Base-by-base conservation (phyloP, 2,113 vertebrate species). In the Amphilophus citrinellus region DNA sequence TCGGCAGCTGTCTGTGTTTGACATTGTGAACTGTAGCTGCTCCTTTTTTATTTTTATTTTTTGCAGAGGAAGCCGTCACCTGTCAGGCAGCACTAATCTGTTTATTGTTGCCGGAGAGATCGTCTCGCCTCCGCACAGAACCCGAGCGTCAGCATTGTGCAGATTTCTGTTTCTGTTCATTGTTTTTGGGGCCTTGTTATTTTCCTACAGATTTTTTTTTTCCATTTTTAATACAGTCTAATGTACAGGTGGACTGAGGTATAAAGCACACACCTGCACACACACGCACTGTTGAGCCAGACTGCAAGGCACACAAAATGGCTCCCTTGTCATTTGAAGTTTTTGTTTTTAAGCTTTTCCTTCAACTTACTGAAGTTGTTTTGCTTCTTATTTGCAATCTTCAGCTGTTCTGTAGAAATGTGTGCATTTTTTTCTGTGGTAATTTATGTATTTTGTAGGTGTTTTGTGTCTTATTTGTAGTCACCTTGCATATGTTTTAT, bases 51-150 rank as follows among this genome's bases (percentile, higher is more conserved):
- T 80, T 80, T 63, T 84, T 85, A 76, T 68, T 87, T 71, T 91
- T 85, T 93, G 82, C 87, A 85, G 73, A 85, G 68, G 81, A 92
- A 92, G 84, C 85, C 84, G 56, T 93, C 90, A 87, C 89, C 85
- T 91, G 90, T 91, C 91, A 89, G 66, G 90, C 83, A 85, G 91
- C 83, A 83, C 90, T 92, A 89, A 93, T 91, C 91, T 85, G 84
- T 93, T 89, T 89, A 84, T 91, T 92, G 84, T 90, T 87, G 62
- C 76, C 61, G 82, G 35, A 84, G 82, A 87, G 83, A 90, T 82
- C 59, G 82, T 76, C 76, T 76, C 82, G 85, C 73, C 82, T 87
- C 76, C 80, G 85, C 68, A 65, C 61, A 27, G 10, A 37, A 65
- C 20, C 1, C 17, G 61, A 71, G 56, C 65, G 71, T 44, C 79